Base-by-base conservation (phyloP, 2,888 invertebrate species). In the Colostygia pectinataria region DNA sequence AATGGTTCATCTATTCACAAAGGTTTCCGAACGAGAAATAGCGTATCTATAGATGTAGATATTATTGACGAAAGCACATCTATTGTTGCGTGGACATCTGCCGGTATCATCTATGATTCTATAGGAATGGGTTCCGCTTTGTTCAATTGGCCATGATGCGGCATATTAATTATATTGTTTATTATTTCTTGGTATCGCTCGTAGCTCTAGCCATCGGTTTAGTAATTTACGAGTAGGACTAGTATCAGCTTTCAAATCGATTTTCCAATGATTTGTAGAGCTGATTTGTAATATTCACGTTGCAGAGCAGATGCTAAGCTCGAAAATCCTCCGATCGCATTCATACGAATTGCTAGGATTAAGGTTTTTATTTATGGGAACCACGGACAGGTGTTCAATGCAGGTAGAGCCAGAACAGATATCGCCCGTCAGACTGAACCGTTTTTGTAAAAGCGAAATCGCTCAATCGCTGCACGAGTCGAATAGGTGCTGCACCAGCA, bases 351-450 rank as follows among this genome's bases (percentile, higher is more conserved):
- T 33, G 47, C 51, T 25, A 46, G 60, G 63, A 55, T 65, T 57
- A 57, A 54, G 54, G 34, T 63, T 62, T 69, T 64, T 69, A 67
- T 69, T 66, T 70, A 68, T 63, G 62, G 61, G 50, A 63, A 61
- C 52, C 47, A 62, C 65, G 78, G 86, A 82, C 88, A 88, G 88
- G 87, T 88, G 88, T 79, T 79, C 73, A 71, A 63, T 74, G 79
- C 88, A 89, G 88, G 88, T 88, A 88, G 81, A 68, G 63, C 67
- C 61, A 61, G 54, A 54, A 60, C 63, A 60, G 63, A 65, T 60
- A 65, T 57, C 56, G 63, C 55, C 63, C 61, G 66, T 53, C 67
- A 59, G 69, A 56, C 62, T 65, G 58, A 65, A 60, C 56, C 57
- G 59, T 77, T 74, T 74, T 74, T 75, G 71, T 74, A 63, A 62